Base-by-base conservation (phyloP, 2,797 vertebrate species). In the Acanthurus lineatus region DNA sequence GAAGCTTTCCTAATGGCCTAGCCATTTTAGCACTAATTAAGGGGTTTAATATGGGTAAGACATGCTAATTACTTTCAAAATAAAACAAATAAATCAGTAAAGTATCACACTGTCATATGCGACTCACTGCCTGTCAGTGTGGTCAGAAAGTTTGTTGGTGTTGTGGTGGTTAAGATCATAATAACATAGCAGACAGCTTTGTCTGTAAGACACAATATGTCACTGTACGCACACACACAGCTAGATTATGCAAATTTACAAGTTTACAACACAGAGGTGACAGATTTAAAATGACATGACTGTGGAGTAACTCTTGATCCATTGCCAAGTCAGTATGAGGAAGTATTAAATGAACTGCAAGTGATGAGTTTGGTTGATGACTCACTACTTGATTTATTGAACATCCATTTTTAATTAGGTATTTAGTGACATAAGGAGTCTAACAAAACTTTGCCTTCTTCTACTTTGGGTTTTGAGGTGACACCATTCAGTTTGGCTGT, bases 321-420 rank as follows among this genome's bases (percentile, higher is more conserved):
- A 60, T 38, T 45, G 16, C 17, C 25, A 49, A 3, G 58, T 61
- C 20, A 71, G 25, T 56, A 0, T 54, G 54, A 76, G 8, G 51
- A 8, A 62, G 15, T 1, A 49, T 11, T 59, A 17, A 74, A 68
- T 53, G 9, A 62, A 59, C 5, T 45, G 4, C 22, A 48, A 19
- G 54, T 56, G 35, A n/a, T 22, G 52, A 63, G 65, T 65, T 7
- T 66, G 57, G 77, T 67, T 61, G 25, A 51, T 49, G 58, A 15
- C 22, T 54, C 8, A 59, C 54, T 58, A 9, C 48, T 44, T 77
- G 47, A 22, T 59, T 62, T 70, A 42, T 28, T 70, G 44, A 61
- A 40, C 48, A 61, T 52, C 12, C 8, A 54, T 69, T 8, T 40
- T 40, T 40, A 40, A 9, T 40, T 8, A 40, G 10, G 11, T 28